Evolutionary conservation across 2,797 vertebrate species (phyloP), one percentile per base, ranked within the genome.

Genomic region (Poeciliopsis presidionis): DNA sequence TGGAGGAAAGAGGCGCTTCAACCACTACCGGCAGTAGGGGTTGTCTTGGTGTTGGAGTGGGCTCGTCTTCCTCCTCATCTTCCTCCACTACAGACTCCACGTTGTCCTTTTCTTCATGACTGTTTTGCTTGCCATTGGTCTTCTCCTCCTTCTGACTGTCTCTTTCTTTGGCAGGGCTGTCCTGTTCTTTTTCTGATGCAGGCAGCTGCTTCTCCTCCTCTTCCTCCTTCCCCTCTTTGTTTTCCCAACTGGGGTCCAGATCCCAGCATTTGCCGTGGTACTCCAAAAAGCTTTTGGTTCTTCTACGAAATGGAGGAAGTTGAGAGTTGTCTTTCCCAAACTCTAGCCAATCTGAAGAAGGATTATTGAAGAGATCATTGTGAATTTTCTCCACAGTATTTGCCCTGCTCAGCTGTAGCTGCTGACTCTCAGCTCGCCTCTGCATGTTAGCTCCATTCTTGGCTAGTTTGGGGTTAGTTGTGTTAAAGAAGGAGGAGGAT

Each of bases 401-500:
- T 76, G 98, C 98, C 84, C 94, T 96, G 92, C 97, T 98, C 84
- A 96, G 95, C 94, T 98, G 97, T 86, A 97, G 94, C 84, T 97
- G 97, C 73, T 99, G 98, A 74, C 97, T 98, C 0, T 97, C 97
- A 0, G 97, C 97, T 87, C 98, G 97, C 67, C 97, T 95, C 81
- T 99, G 97, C 94, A 99, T 96, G 94, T 99, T 99, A 92, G 98
- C 97, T 5, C 98, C 98, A 39, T 99, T 99, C 91, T 99, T 99
- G 53, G 97, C 98, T 84, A 99, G 94, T 92, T 99, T 99, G 14
- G 97, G 96, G 85, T 99, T 99, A 85, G 97, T 95, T 7, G 96
- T 94, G 5, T 94, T 94, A 20, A 91, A 95, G 7, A 91, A 79
- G 0, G 91, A 88, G 9, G 91, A 88, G 25, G 79, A 75, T 20